A percentile compares a stretch with the other conserved stretches of the same genome.
Conservation (phyloP, 2,888 invertebrate genomes). For the Xanthostigma xanthostigma region DNA sequence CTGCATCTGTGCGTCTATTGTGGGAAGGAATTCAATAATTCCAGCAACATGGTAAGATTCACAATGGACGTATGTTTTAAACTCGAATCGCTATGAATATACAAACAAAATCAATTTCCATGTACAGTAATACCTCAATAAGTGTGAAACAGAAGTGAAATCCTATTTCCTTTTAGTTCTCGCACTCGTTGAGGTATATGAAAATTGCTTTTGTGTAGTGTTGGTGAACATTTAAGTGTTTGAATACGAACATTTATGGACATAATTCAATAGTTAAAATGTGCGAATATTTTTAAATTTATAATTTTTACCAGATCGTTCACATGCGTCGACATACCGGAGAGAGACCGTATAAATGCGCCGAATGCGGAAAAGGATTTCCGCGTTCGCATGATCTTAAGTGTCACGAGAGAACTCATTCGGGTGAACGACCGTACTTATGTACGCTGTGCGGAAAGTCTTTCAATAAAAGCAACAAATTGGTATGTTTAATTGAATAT, state of each 20-base stretch:
- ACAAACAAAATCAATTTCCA: too few relatives aligned
- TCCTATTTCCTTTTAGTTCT: too few relatives aligned
- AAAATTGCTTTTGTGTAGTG: too few relatives aligned
- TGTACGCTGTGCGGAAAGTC: constrained; percentile 30
- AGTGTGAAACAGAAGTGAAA: too few relatives aligned
- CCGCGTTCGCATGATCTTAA: constrained; percentile 30
- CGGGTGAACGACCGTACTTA: constrained; percentile 29
- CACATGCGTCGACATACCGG: constrained; percentile 31
- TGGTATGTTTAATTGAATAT: constrained; percentile 20
- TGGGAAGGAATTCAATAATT: constrained; percentile 31
- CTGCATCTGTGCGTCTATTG: constrained; percentile 30
- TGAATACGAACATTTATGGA: too few relatives aligned
- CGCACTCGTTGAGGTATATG: too few relatives aligned
- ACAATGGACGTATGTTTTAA: too few relatives aligned
- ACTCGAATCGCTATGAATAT: too few relatives aligned
- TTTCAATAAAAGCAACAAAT: constrained; percentile 31
- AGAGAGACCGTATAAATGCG: constrained; percentile 29
- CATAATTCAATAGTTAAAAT: too few relatives aligned
- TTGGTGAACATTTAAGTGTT: too few relatives aligned
- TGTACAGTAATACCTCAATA: too few relatives aligned
- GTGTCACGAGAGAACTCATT: constrained; percentile 30
- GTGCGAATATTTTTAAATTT: not conserved
- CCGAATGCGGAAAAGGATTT: constrained; percentile 29
- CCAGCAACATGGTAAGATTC: constrained; percentile 28
- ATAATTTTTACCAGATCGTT: constrained; percentile 24